Evolutionary conservation across 2,113 vertebrate genomes (phyloP).

Genomic region (Mola mola): DNA sequence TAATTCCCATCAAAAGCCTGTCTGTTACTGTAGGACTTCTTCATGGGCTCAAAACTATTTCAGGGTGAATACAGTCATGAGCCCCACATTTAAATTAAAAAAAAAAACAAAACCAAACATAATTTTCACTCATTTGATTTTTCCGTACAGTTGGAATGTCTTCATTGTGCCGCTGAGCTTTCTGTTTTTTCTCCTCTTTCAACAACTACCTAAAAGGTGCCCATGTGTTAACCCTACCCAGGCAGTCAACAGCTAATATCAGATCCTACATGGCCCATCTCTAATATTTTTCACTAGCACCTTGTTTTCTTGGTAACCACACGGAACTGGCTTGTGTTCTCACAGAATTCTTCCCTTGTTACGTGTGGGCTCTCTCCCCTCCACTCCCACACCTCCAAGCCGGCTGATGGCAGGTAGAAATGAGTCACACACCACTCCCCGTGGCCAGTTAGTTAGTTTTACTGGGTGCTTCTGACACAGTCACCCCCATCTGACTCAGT

Average conservation of each 20-base stretch:
- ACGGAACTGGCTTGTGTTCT: constrained; percentile 59
- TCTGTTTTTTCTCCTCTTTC: constrained; percentile 37
- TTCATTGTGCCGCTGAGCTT: constrained; percentile 53
- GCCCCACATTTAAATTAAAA: constrained; percentile 54
- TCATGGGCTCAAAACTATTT: constrained; percentile 44
- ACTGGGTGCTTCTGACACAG: constrained; percentile 73
- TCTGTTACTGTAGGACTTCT: constrained; percentile 32
- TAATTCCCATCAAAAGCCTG: constrained; percentile 48
- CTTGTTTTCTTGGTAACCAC: constrained; percentile 79
- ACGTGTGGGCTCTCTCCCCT: constrained; percentile 43
- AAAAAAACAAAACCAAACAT: no score
- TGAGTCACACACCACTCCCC: constrained; percentile 77
- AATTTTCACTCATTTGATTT: constrained; percentile 65
- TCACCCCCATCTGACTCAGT: constrained; percentile 47
- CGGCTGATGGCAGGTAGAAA: constrained; percentile 76
- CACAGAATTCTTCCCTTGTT: constrained; percentile 77
- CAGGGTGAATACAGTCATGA: constrained; percentile 49
- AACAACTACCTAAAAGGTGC: constrained; percentile 75
- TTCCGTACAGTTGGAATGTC: constrained; percentile 55
- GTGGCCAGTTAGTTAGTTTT: constrained; percentile 70
- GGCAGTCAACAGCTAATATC: constrained; percentile 71
- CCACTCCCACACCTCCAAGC: constrained; percentile 45
- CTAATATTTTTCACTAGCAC: constrained; percentile 74
- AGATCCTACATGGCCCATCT: constrained; percentile 77
- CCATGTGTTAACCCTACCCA: constrained; percentile 72